Evolutionary conservation across 2,888 invertebrate species (phyloP), one percentile per base, ranked within the genome.

Genomic region (Andrena camellia): DNA sequence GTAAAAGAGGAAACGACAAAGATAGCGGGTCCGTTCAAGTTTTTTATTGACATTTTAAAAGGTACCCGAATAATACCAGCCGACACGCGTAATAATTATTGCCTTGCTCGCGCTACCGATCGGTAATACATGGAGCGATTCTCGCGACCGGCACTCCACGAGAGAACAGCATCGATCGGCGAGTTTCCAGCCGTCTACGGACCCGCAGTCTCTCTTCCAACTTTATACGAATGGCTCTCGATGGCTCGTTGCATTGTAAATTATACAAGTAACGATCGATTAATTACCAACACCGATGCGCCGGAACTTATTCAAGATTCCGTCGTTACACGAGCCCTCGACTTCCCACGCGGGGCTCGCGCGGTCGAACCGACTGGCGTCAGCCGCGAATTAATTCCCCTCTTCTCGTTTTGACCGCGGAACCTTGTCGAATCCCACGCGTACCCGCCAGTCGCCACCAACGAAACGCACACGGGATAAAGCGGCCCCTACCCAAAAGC

Each of bases 81-180:
- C 87, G 92, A 91, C 92, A 88, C 89, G 86, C 88, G 90, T 90
- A 90, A 92, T 93, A 92, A 93, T 93, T 93, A 91, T 89, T 86
- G 84, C 86, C 89, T 85, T 80, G 86, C 82, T 81, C 82, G 82
- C 76, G 78, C 85, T 79, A 83, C 86, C 84, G 86, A 85, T 89
- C 82, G 73, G 68, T 76, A 83, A 78, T 81, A 73, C 77, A 63
- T 75, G 67, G 72, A 71, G 48, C 67, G 79, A 68, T 72, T 74
- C 77, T 8, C 59, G 59, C 73, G 69, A 26, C 29, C 63, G 35
- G 42, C 50, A 48, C 67, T 52, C 75, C 73, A 33, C 78, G 76
- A 68, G 68, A 60, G 75, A 83, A 78, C 72, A 67, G 71, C 88
- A 85, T 88, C 83, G 87, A 88, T 83, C 84, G 75, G 67, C 66